These are phyloP conservation scores for rat (Rattus norvegicus) DNA, from an alignment of 2,113 vertebrate species.

Conservation along the genomic window DNA sequence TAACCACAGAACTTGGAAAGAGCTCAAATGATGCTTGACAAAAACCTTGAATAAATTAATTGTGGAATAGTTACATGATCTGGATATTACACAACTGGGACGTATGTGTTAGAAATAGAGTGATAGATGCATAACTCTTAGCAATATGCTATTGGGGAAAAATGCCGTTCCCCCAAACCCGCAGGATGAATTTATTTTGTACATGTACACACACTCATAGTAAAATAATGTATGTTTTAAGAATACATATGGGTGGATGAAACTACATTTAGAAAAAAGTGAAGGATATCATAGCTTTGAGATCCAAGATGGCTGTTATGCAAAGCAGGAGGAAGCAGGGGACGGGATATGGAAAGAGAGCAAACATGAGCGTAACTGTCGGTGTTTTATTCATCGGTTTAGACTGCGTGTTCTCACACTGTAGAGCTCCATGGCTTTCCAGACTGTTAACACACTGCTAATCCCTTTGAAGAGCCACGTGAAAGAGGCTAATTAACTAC, in stretches of 20 bases:
- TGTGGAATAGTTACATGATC: not conserved
- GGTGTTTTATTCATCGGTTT: conserved; percentile 33
- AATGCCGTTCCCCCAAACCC: not conserved
- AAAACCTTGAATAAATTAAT: conserved; percentile 13
- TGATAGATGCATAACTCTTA: not conserved
- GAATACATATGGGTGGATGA: not conserved
- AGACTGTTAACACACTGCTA: conserved; percentile 30
- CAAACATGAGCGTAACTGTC: not conserved
- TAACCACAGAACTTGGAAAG: not conserved
- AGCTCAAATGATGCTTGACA: not conserved
- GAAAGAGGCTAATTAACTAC: conserved; percentile 64
- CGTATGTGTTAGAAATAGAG: not conserved
- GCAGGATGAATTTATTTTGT: not conserved
- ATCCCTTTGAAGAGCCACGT: conserved; percentile 51
- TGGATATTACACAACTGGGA: conserved; percentile 1
- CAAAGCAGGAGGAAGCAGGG: not conserved
- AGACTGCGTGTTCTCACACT: not conserved
- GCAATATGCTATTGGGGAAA: not conserved
- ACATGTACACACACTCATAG: conserved; percentile 14
- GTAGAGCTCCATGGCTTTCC: conserved; percentile 48
- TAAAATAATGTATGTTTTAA: not conserved
- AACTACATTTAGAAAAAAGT: conserved; percentile 1
- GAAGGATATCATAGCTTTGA: not conserved
- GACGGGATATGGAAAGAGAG: not conserved
- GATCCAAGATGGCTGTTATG: not conserved